A percentile compares a stretch with the other conserved stretches of the same genome.
Evolutionary conservation across 2,797 vertebrate genomes (phyloP).

Genomic region (Channa striata): DNA sequence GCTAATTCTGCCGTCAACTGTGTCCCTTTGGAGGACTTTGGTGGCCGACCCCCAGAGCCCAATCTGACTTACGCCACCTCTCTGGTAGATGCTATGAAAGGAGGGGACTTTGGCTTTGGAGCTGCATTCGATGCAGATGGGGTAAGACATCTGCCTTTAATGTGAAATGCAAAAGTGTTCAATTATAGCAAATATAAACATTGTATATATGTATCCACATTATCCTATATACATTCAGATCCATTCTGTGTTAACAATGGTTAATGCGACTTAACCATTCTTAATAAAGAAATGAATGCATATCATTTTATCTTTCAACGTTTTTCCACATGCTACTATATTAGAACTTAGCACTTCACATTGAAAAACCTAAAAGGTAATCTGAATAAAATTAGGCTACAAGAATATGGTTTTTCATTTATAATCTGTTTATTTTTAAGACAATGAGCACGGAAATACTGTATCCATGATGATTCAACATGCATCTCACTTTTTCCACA

Average conservation of each 20-base stretch:
- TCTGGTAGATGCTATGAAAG: constrained; percentile 96
- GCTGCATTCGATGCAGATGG: constrained; percentile 99
- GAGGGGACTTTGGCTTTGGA: constrained; percentile 96
- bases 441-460: constrained; percentile 17
- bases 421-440: constrained; percentile 36
- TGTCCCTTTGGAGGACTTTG: constrained; percentile 97
- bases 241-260: neutral
- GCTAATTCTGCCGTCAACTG: constrained; percentile 98
- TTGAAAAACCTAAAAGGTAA: too few species aligned
- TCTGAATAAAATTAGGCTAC: too few species aligned
- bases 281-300: too few species aligned
- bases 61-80: constrained; percentile 93
- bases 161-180: neutral
- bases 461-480: constrained; percentile 30
- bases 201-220: too few species aligned
- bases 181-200: neutral
- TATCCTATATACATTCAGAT: too few species aligned
- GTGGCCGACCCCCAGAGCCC: constrained; percentile 95
- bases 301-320: too few species aligned
- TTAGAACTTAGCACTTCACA: too few species aligned
- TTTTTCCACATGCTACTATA: too few species aligned
- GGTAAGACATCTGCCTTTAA: constrained; percentile 76
- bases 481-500: constrained; percentile 64
- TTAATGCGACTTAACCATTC: too few species aligned
- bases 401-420: constrained; percentile 17